Percentiles rank a stretch among this genome's conserved stretches.
Conservation (phyloP, 2,888 invertebrate species). For the Macroteleia sp. region DNA sequence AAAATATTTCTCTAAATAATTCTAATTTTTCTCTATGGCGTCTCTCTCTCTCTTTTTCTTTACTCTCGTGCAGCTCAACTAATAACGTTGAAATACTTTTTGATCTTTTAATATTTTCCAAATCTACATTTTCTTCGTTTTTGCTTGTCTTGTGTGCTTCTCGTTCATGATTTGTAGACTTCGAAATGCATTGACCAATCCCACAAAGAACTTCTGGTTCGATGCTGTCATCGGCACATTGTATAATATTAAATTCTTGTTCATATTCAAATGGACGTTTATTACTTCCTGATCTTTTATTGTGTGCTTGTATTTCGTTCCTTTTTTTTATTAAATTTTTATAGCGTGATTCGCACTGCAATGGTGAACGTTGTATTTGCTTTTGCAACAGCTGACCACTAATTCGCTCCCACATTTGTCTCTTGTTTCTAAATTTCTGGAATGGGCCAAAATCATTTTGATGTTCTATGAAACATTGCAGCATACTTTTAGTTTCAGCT, state of each 20-base stretch:
- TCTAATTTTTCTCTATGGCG: no score
- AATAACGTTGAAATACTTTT: no score
- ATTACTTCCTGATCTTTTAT: slow-evolving; percentile 28
- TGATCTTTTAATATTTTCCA: no score
- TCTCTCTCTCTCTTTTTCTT: no score
- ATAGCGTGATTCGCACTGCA: slow-evolving; percentile 30
- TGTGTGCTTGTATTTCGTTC: slow-evolving; percentile 9
- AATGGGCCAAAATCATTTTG: slow-evolving; percentile 36
- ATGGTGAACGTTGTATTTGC: slow-evolving; percentile 23
- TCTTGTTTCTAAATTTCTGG: slow-evolving; percentile 24
- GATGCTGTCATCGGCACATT: slow-evolving; percentile 28
- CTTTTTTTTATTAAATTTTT: slow-evolving; percentile 35
- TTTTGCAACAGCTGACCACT: slow-evolving; percentile 8
- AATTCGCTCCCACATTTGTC: slow-evolving; percentile 25
- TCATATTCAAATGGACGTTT: slow-evolving; percentile 22
- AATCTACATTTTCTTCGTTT: no score
- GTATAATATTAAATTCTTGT: slow-evolving; percentile 25
- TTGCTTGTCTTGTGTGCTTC: no score
- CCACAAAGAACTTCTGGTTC: slow-evolving; percentile 30
- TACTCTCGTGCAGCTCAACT: no score
- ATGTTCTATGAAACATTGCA: slow-evolving; percentile 5
- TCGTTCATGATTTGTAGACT: no score
- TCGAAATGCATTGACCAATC: no score
- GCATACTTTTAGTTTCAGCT: slow-evolving; percentile 8
- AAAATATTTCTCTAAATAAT: no score